Conservation (phyloP, 2,888 invertebrate genomes). For the Aporophyla lueneburgensis region DNA sequence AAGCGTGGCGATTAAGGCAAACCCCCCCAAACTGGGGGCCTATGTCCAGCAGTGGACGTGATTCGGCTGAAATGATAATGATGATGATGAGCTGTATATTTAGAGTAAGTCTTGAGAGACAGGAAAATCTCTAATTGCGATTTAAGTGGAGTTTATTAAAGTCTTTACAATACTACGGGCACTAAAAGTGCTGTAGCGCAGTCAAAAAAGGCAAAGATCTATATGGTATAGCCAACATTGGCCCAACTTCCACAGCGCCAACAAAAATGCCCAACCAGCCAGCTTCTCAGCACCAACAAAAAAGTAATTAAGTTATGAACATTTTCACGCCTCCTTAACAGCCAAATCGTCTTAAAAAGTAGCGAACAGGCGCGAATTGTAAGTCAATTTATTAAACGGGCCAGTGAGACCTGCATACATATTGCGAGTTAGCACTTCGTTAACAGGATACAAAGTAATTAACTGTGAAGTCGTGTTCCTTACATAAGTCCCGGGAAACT, state of each 20-base stretch:
- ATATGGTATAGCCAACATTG: neutral
- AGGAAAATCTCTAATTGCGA: neutral
- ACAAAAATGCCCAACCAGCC: neutral
- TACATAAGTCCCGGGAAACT: conserved; percentile 74
- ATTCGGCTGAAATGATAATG: too few relatives aligned
- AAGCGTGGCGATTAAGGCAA: too few relatives aligned
- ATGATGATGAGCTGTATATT: too few relatives aligned
- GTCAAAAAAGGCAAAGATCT: too few relatives aligned
- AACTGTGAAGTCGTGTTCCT: conserved; percentile 79
- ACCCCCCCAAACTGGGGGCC: too few relatives aligned
- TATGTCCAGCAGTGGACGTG: too few relatives aligned
- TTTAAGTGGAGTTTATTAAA: neutral
- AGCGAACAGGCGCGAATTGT: conserved; percentile 48
- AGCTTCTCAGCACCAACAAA: conserved; percentile 10
- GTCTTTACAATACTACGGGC: too few relatives aligned
- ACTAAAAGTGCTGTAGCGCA: too few relatives aligned
- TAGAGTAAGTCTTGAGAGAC: neutral
- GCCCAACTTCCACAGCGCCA: neutral
- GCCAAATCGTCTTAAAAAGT: conserved; percentile 55
- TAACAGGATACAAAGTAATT: conserved; percentile 86
- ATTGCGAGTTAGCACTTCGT: conserved; percentile 83
- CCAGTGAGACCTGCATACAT: conserved; percentile 74
- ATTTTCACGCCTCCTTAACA: conserved; percentile 42
- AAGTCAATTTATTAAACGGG: conserved; percentile 71
- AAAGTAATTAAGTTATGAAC: conserved; percentile 53